These are phyloP conservation scores for Eciton burchellii DNA, from an alignment of 1,140 invertebrate species.

Conservation along the genomic window DNA sequence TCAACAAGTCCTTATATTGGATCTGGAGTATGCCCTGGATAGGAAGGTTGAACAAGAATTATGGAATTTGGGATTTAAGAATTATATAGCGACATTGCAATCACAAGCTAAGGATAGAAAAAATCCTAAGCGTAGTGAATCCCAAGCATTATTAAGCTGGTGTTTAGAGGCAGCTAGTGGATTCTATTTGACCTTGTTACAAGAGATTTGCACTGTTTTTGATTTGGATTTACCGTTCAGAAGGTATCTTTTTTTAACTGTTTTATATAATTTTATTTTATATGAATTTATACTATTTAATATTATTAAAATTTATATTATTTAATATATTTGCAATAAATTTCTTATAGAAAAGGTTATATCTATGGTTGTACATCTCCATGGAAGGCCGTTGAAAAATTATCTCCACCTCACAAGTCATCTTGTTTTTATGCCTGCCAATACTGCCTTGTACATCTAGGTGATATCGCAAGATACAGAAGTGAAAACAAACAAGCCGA, in stretches of 20 bases:
- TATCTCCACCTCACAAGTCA: constrained; percentile 88
- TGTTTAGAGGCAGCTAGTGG: constrained; percentile 94
- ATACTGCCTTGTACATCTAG: constrained; percentile 94
- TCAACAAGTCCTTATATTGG: constrained; percentile 92
- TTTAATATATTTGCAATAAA: not conserved
- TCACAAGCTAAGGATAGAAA: constrained; percentile 91
- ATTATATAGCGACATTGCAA: constrained; percentile 93
- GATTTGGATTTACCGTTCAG: constrained; percentile 93
- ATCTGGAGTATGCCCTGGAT: constrained; percentile 95
- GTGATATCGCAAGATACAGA: constrained; percentile 93
- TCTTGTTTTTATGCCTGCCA: constrained; percentile 94
- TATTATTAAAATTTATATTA: not conserved
- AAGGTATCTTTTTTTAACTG: constrained; percentile 80
- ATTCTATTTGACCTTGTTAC: constrained; percentile 93
- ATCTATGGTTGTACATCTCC: constrained; percentile 84
- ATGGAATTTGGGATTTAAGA: constrained; percentile 96
- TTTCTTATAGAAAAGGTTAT: constrained; percentile 80
- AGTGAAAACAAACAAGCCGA: constrained; percentile 93
- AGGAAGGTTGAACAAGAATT: constrained; percentile 95
- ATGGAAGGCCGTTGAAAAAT: constrained; percentile 83
- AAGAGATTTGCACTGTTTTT: constrained; percentile 93
- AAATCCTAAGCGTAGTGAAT: constrained; percentile 90
- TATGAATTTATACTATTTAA: not conserved
- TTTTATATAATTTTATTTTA: not conserved
- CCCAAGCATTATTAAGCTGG: constrained; percentile 91